These are phyloP conservation scores for Orthonychiurus folsomi DNA, from an alignment of 2,888 invertebrate genomes.

Conservation along the genomic window DNA sequence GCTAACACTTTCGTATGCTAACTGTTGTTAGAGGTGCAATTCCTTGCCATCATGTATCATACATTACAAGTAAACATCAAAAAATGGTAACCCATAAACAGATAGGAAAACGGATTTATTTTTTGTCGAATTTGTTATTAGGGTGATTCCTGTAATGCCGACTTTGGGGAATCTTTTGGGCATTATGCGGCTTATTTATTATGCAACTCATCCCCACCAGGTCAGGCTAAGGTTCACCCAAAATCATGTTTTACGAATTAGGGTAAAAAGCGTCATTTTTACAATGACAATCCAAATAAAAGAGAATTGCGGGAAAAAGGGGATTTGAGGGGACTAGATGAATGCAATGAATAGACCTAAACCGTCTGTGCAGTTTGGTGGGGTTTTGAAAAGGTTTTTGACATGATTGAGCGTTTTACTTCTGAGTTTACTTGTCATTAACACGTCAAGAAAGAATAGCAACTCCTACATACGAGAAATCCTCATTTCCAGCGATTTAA, in stretches of 20 bases:
- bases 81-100: no score
- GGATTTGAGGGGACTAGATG: background rate
- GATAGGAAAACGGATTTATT: no score
- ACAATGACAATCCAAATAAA: background rate
- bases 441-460: background rate
- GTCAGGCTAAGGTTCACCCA: background rate
- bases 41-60: no score
- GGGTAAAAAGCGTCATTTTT: background rate
- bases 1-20: no score
- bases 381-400: background rate
- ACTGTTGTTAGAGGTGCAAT: no score
- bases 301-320: background rate
- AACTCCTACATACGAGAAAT: background rate
- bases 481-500: background rate
- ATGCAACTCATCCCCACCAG: background rate
- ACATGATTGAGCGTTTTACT: conserved; percentile 8
- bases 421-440: background rate
- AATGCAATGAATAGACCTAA: background rate
- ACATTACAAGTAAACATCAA: no score
- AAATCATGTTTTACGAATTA: background rate
- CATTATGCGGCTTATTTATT: background rate
- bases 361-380: background rate
- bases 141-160: background rate
- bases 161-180: background rate
- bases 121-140: background rate